These are phyloP conservation scores for Aphelenchoides besseyi DNA, from an alignment of 1,140 invertebrate species.

Conservation along the genomic window DNA sequence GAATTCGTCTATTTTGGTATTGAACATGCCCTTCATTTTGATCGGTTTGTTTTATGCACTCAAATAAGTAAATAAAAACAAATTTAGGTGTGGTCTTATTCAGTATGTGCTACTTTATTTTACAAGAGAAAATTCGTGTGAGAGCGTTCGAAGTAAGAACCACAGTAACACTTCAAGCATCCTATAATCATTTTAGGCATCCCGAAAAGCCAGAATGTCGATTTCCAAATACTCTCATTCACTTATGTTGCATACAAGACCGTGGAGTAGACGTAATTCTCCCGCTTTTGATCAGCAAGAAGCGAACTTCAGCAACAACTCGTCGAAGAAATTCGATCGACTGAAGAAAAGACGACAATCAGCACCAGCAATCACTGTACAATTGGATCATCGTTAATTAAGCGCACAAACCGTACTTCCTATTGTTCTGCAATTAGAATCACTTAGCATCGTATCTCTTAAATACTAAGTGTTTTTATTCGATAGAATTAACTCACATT, in stretches of 20 bases:
- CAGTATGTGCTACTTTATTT: constrained; percentile 61
- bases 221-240: constrained; percentile 57
- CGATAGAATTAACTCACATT: too few species aligned
- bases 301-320: constrained; percentile 17
- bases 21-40: constrained; percentile 53
- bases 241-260: constrained; percentile 52
- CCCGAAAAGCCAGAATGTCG: constrained; percentile 49
- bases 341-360: constrained; percentile 35
- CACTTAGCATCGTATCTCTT: too few species aligned
- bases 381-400: constrained; percentile 8
- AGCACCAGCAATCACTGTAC: constrained; percentile 38
- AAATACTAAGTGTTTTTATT: too few species aligned
- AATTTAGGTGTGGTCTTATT: constrained; percentile 58
- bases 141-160: constrained; percentile 51
- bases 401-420: too few species aligned
- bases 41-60: too few species aligned
- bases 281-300: constrained; percentile 50
- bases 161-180: constrained; percentile 22
- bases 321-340: constrained; percentile 32
- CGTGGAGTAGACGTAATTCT: constrained; percentile 55
- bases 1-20: constrained; percentile 47
- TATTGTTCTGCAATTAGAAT: too few species aligned
- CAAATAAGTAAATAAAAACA: too few species aligned
- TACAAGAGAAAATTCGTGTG: constrained; percentile 58
- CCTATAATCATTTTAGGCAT: constrained; percentile 24